Evolutionary conservation across 2,888 invertebrate species (phyloP).

Genomic region (Tipula helvola): DNA sequence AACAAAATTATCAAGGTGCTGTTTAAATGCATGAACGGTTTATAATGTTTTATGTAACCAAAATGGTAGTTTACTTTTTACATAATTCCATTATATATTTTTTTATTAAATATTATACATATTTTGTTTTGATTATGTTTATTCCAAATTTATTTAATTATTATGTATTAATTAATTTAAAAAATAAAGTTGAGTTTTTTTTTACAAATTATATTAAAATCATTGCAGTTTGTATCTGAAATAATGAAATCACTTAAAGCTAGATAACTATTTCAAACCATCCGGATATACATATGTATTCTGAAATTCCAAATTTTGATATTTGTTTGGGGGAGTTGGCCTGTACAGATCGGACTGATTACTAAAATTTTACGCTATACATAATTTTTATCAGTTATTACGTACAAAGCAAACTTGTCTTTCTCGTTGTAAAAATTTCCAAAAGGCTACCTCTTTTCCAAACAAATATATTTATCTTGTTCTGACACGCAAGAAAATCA

Average conservation of each 20-base stretch:
- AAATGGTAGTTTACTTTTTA: neutral
- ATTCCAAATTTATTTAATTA: neutral
- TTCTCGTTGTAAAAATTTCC: neutral
- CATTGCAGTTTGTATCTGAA: no score
- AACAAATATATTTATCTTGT: neutral
- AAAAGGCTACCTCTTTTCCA: neutral
- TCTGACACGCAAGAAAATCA: neutral
- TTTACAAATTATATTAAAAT: neutral
- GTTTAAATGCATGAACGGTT: neutral
- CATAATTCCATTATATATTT: neutral
- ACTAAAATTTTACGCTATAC: neutral
- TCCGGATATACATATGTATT: no score
- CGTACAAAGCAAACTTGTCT: neutral
- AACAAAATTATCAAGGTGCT: slow-evolving; percentile 61
- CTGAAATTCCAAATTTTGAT: no score
- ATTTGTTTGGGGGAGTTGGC: no score
- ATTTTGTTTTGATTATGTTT: neutral
- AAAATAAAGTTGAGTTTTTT: neutral
- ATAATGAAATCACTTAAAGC: no score
- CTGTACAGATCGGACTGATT: no score
- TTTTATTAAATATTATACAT: neutral
- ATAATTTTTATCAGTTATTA: neutral
- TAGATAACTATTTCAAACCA: no score
- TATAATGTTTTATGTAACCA: neutral
- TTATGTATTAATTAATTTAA: neutral